Base-by-base conservation (phyloP, 2,888 invertebrate species). In the Epinotia brunnichana region DNA sequence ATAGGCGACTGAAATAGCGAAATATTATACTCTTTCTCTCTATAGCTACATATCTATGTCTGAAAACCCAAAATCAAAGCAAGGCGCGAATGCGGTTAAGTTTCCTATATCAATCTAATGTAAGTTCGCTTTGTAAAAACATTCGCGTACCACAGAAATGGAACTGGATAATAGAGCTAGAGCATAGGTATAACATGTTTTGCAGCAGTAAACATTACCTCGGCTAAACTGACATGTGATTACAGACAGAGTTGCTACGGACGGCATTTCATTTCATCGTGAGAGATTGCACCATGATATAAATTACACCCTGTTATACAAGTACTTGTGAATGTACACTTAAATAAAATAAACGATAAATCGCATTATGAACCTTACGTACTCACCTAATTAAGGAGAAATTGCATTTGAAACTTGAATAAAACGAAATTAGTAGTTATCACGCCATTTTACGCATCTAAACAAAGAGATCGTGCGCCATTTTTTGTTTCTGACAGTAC, bases 361-460 rank as follows among this genome's bases (percentile, higher is more conserved):
- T 10, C 5, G 44, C 7, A 21, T 19, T 35, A 3, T 17, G 5
- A n/a, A 71, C 2, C n/a, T 15, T n/a, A 17, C 24, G 21, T 9
- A 62, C 72, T 73, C 68, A 72, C 72, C 39, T 13, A 62, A 62
- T 56, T 39, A 41, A 39, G 3, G 13, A 24, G 7, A 35, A 51
- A 68, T 62, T 54, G 39, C 21, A 68, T 57, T 35, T 15, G 7
- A 39, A 48, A 44, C 35, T 17, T 19, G 11, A 35, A 41, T 24
- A 24, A 5, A 35, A 24, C 44, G 15, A 48, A 35, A 56, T 62
- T 57, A 44, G 54, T 41, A 48, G 39, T 57, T 68, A 62, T 68
- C 62, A 74, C 76, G 75, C 75, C 75, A 76, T 77, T 78, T 76
- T 81, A 80, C 79, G 79, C 82, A 80, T 81, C 78, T 80, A 78